Base-by-base conservation (phyloP, 2,113 vertebrate genomes). In the Alligator sinensis region DNA sequence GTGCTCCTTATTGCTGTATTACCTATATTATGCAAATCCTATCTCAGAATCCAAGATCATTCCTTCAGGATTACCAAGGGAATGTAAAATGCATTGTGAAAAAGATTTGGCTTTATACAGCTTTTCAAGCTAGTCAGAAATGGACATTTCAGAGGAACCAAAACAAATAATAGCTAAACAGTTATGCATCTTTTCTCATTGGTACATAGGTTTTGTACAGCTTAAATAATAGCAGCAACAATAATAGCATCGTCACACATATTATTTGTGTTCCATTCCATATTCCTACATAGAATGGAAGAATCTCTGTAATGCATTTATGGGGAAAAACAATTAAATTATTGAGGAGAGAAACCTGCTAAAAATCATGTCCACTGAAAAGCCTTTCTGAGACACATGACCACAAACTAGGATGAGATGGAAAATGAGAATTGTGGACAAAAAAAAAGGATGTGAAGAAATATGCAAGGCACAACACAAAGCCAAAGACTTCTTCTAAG, bases 261-360 rank as follows among this genome's bases (percentile, higher is more conserved):
- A 47, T 47, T 47, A 47, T 47, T 47, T 47, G 47, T 47, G 47
- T 47, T 92, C 82, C 78, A 72, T 88, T 91, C 47, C 88, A 34
- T 66, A 68, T 60, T 94, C 77, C 80, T 90, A 82, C 17, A 0
- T 90, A 92, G 87, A 90, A 81, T 27, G 4, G 85, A 91, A 93
- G 80, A 96, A 96, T 96, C 95, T 96, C 91, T 93, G 90, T 63
- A 88, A 90, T 93, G 87, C 91, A 93, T 60, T 85, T 89, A 97
- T 88, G 86, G 91, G 92, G 92, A 96, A 79, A 61, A 96, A 90
- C 78, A 92, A 82, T 58, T 80, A 66, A 93, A 75, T 91, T 94
- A 74, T 95, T 83, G 94, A 86, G 79, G 91, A 97, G 93, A 89
- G 90, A 82, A 77, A 12, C 28, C 82, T 92, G 85, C 24, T 96